These are phyloP conservation scores for Notechis scutatus DNA, from an alignment of 2,113 vertebrate genomes.

Conservation along the genomic window DNA sequence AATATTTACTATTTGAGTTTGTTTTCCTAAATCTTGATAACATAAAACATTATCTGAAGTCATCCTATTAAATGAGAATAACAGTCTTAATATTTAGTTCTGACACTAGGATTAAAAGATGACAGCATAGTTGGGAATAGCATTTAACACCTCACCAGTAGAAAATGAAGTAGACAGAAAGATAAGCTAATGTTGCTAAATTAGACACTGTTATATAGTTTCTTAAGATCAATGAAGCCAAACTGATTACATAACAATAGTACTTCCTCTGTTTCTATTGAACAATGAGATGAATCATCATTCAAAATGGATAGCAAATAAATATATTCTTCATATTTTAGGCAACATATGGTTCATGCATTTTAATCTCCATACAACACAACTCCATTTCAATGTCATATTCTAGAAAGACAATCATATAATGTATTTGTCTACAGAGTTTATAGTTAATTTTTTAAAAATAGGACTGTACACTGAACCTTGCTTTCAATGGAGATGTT, in stretches of 20 bases:
- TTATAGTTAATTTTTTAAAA: not conserved
- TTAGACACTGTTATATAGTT: not conserved
- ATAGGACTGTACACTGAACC: not conserved
- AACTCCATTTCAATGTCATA: not conserved
- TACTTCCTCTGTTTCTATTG: not conserved
- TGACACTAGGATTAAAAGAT: not conserved
- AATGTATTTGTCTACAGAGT: not conserved
- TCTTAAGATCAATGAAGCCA: not conserved
- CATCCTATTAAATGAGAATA: not conserved
- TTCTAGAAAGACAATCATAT: not conserved
- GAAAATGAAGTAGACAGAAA: not conserved
- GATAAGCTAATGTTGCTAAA: not conserved
- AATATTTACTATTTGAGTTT: not conserved
- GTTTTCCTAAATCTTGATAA: not conserved
- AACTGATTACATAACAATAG: not conserved
- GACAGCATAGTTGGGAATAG: not conserved
- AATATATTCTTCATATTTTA: not conserved
- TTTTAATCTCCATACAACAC: not conserved
- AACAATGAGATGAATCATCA: conserved; percentile 16
- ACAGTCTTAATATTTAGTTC: not conserved
- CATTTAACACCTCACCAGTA: not conserved
- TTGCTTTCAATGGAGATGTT: not conserved
- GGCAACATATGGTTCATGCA: not conserved
- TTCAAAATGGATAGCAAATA: not conserved
- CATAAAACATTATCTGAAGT: not conserved